Evolutionary conservation across 2,797 vertebrate genomes (phyloP), one percentile per base, ranked within the genome.

Genomic region (Hoplostethus mediterraneus): DNA sequence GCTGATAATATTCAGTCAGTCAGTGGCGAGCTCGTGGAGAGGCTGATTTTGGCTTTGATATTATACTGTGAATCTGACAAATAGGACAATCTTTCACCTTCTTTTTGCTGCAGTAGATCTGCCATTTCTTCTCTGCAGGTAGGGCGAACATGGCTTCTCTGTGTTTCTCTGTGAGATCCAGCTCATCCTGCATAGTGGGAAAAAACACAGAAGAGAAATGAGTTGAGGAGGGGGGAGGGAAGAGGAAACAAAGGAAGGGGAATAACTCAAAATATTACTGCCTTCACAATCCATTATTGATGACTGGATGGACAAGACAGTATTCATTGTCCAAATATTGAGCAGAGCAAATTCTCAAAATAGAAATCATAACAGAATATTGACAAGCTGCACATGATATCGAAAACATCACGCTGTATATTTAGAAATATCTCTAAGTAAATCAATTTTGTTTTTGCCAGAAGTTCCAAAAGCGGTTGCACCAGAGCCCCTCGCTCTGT

Each of bases 81-180:
- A 31, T 40, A 17, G n/a, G 48, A 60, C 31, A 67, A n/a, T 45
- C 10, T 65, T 90, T 93, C 93, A 99, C 98, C 93, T 98, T 99
- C 88, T 99, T 99, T 93, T 99, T 99, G 95, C 98, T 99, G 94
- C 97, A 99, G 92, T 99, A 99, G 92, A 99, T 99, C 84, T 99
- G 98, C 98, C 98, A 99, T 93, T 99, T 99, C 93, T 99, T 99
- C 91, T 99, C 98, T 0, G 97, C 97, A 0, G 98, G 97, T 80
- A 99, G 95, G 4, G 97, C 97, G 10, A 99, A 99, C 98, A 99
- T 99, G 87, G 98, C 98, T 91, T 99, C 98, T 87, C 98, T 95
- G 92, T 99, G 98, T 89, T 99, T 99, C 93, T 99, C 98, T 5
- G 96, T 95, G 82, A 99, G 97, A 92, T 99, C 98, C 51, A 99